Percentiles rank a stretch among this genome's conserved stretches.
phyloP scores from a whole-genome alignment of 2,888 invertebrate genomes.

The Aphrophora alni region DNA sequence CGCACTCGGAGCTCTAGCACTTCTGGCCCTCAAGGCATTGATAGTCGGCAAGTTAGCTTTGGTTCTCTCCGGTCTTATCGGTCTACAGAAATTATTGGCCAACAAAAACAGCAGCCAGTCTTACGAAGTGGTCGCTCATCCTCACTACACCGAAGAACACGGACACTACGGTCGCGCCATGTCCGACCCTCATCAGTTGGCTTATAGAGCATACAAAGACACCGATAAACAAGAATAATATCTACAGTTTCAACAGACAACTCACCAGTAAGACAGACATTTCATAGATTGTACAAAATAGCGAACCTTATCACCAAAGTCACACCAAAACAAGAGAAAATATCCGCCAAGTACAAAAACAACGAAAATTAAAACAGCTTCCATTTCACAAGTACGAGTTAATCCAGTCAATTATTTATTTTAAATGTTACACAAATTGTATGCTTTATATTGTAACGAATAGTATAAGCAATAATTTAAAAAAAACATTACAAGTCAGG shows the following conservation, averaged over 20 bases:
- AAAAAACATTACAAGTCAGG: too few relatives aligned
- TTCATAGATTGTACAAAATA: background rate
- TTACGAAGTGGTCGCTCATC: constrained; percentile 74
- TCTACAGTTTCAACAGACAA: background rate
- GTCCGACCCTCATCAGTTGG: constrained; percentile 70
- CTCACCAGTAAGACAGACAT: background rate
- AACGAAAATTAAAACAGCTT: background rate
- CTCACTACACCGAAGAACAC: constrained; percentile 64
- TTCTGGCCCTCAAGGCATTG: constrained; percentile 84
- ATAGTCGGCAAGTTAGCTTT: constrained; percentile 84
- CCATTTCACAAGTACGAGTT: background rate
- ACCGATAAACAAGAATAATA: constrained; percentile 36
- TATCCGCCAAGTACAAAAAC: background rate
- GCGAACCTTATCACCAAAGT: background rate
- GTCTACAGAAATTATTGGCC: constrained; percentile 78
- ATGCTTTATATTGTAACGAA: background rate
- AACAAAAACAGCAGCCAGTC: constrained; percentile 72
- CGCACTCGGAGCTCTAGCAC: constrained; percentile 76
- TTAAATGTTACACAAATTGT: background rate
- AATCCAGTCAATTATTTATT: background rate
- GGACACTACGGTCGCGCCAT: constrained; percentile 67
- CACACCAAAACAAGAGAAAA: background rate
- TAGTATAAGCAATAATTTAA: background rate
- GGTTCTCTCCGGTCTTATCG: constrained; percentile 76
- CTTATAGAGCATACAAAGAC: constrained; percentile 69